Base-by-base conservation (phyloP, 2,797 vertebrate species). In the Aldrovandia affinis region DNA sequence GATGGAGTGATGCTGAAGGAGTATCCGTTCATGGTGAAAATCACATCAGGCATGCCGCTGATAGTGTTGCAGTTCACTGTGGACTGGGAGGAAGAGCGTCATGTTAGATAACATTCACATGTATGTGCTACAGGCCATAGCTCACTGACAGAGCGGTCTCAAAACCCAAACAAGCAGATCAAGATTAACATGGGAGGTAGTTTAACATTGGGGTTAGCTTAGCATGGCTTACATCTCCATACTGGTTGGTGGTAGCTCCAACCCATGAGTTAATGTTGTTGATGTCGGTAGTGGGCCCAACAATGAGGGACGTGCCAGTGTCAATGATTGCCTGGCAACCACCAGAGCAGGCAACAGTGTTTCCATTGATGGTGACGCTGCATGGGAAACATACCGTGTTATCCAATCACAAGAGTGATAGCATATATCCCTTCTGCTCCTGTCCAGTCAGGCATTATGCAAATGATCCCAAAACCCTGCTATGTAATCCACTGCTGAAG, bases 1-100 rank as follows among this genome's bases (percentile, higher is more conserved):
- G 92, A 91, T 30, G 92, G 83, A 33, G 91, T 87, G 80, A 93
- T 0, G 25, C 88, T 88, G 86, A 94, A 93, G 65, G 86, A 2
- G 0, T 90, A 0, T 82, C 86, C 81, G 8, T 83, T 61, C 44
- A 87, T 59, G 22, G 28, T 55, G 78, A 87, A 85, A 55, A 68
- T 83, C 15, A 87, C 81, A 18, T 73, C n/a, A 30, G 84, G 86
- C 84, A 87, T 47, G 78, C 68, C 81, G 79, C 52, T 25, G 8
- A 85, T 75, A 14, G 57, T 81, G 50, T 80, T 42, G 50, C 86
- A 85, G 65, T 85, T 39, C 22, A 87, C 84, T 50, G 15, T 54
- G 70, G 36, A 70, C 83, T 85, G 78, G 52, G 44, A 80, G 33
- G 80, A 59, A 42, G 25, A 81, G 9, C 0, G 14, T 7, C 18